Base-by-base conservation (phyloP, 2,888 invertebrate genomes). In the Nymphalis polychloros region DNA sequence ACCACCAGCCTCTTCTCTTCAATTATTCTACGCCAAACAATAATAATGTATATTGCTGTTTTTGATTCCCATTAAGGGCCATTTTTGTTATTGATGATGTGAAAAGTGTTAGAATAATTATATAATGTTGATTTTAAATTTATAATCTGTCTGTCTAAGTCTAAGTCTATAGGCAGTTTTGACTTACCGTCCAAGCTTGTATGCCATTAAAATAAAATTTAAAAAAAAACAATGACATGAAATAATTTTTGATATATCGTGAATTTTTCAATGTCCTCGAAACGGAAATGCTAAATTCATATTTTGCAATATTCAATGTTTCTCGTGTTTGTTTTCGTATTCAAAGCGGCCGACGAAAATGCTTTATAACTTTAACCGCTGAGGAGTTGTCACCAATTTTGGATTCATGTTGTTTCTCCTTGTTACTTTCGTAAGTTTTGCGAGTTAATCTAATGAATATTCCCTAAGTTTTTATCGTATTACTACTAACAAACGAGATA, bases 391-490 rank as follows among this genome's bases (percentile, higher is more conserved):
- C 81, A 76, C 77, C 74, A 75, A 84, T 80, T 83, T 82, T 69
- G 77, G 81, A 83, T 81, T 84, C 78, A 77, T 80, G 81, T 83
- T 82, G 80, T 81, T 80, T 81, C 80, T 79, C 78, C 79, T 79
- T 81, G 81, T 81, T 82, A 82, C 82, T 87, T 84, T 83, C 83
- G 80, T 80, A 82, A 85, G 79, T 84, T 82, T 72, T 77, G 76
- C 77, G 81, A 83, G 80, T 84, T 88, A 80, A 79, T 77, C 81
- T 81, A 77, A 86, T 85, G 81, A 87, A 86, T 88, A 86, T 85
- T 86, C 82, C 80, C 78, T 81, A 79, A 82, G 78, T 84, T 84
- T 82, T 84, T 84, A 85, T 82, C 78, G 78, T 80, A 82, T 86
- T 84, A 85, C 81, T 84, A 84, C 82, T 76, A 78, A 78, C 77